These are phyloP conservation scores for Microtus pennsylvanicus DNA, from an alignment of 2,113 vertebrate species.

Conservation along the genomic window DNA sequence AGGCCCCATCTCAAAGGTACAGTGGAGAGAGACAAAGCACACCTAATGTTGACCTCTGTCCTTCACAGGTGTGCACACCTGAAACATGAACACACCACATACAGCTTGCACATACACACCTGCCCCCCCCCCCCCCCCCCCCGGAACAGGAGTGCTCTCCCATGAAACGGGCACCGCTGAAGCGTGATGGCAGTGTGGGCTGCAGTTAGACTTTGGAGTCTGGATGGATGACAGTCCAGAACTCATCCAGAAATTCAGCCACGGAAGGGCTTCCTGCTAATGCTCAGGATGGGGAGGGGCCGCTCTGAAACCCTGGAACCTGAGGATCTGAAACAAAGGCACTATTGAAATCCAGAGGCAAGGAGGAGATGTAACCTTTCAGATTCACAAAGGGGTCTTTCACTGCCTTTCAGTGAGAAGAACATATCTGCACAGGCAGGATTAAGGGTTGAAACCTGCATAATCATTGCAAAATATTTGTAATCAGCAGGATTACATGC, in stretches of 20 bases:
- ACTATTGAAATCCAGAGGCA: background rate
- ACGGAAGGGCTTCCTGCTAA: slow-evolving; percentile 3
- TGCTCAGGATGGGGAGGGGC: background rate
- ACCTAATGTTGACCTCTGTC: background rate
- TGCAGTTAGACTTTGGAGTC: background rate
- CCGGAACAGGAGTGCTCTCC: background rate
- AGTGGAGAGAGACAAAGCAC: background rate
- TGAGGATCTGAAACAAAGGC: slow-evolving; percentile 39
- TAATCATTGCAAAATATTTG: background rate
- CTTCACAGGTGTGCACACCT: background rate
- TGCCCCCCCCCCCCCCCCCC: no score
- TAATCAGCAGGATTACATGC: background rate
- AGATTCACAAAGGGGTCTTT: background rate
- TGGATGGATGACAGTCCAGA: background rate
- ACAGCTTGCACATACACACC: background rate
- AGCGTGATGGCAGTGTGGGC: background rate
- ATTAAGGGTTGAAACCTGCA: background rate
- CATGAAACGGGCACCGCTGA: background rate
- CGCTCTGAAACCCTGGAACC: background rate
- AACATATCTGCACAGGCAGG: background rate
- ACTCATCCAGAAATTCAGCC: background rate
- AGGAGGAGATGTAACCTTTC: background rate
- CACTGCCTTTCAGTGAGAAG: background rate
- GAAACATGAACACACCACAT: background rate
- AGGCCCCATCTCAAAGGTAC: background rate